Evolutionary conservation across 23 tunicate genomes (phyloP).

Genomic region (Trididemnum clinides): DNA sequence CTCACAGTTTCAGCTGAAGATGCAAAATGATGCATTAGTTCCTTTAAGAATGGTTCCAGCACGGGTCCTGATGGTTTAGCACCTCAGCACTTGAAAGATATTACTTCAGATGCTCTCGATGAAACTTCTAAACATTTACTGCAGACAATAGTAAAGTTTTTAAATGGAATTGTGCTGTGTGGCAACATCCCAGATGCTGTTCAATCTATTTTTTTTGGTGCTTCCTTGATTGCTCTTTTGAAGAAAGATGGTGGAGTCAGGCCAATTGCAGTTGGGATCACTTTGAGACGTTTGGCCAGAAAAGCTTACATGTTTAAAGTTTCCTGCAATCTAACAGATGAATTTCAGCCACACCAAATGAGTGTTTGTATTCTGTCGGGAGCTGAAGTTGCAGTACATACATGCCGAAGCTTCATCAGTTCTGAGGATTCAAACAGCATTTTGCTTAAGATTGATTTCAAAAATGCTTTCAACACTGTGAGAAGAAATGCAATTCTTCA

Average conservation of each 20-base stretch:
- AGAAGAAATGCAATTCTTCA: neutral
- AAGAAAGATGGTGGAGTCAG: neutral
- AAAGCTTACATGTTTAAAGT: neutral
- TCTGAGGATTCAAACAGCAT: neutral
- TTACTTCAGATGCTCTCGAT: neutral
- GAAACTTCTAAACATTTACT: no score
- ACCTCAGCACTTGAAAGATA: neutral
- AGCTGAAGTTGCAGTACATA: neutral
- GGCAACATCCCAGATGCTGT: neutral
- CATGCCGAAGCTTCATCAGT: neutral
- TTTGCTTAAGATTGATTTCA: neutral
- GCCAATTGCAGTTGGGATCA: neutral
- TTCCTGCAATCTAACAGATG: neutral
- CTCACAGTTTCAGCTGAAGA: neutral
- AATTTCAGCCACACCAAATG: neutral
- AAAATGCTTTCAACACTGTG: neutral
- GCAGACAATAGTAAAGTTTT: neutral
- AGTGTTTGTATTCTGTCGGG: neutral
- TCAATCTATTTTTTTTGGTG: neutral
- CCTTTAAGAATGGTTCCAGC: slow-evolving; percentile 2
- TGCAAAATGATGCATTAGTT: neutral
- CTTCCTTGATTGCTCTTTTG: neutral
- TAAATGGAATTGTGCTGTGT: neutral
- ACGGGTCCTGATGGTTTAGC: slow-evolving; percentile 9
- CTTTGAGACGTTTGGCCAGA: neutral